phyloP scores from a whole-genome alignment of 2,797 vertebrate species.

The Zalophus californianus region DNA sequence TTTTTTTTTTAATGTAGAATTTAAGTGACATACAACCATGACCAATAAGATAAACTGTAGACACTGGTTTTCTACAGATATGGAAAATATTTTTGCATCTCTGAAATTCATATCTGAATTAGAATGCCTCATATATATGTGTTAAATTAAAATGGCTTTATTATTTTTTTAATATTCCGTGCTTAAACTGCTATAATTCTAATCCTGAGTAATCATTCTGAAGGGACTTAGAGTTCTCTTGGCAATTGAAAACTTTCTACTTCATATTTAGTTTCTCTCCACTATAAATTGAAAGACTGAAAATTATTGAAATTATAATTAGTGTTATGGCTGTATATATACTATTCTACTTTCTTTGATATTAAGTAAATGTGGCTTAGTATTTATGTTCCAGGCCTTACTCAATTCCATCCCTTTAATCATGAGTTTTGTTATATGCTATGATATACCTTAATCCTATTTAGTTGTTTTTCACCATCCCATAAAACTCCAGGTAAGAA shows the following conservation, averaged over 20 bases:
- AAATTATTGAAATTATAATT: constrained; percentile 19
- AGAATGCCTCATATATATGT: background rate
- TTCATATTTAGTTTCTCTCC: constrained; percentile 3
- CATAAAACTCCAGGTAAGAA: background rate
- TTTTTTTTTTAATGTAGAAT: constrained; percentile 8
- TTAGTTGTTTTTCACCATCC: background rate
- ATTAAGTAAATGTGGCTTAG: background rate
- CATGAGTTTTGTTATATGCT: background rate
- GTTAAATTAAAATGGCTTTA: background rate
- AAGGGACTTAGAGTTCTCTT: background rate
- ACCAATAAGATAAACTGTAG: constrained; percentile 53
- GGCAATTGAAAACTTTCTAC: background rate
- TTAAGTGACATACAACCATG: background rate
- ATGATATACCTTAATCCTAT: background rate
- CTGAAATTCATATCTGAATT: constrained; percentile 49
- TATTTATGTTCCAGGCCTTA: background rate
- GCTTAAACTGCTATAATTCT: constrained; percentile 4
- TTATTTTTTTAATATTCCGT: background rate
- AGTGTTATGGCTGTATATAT: background rate
- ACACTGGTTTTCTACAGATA: constrained; percentile 11
- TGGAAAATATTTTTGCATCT: constrained; percentile 65
- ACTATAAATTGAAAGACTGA: background rate
- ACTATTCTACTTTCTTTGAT: background rate
- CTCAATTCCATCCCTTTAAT: background rate
- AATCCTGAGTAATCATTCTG: background rate